Percentiles rank a stretch among this genome's conserved stretches.
Evolutionary conservation across 1,140 invertebrate species (phyloP).

Genomic region (Drosophila orosa): DNA sequence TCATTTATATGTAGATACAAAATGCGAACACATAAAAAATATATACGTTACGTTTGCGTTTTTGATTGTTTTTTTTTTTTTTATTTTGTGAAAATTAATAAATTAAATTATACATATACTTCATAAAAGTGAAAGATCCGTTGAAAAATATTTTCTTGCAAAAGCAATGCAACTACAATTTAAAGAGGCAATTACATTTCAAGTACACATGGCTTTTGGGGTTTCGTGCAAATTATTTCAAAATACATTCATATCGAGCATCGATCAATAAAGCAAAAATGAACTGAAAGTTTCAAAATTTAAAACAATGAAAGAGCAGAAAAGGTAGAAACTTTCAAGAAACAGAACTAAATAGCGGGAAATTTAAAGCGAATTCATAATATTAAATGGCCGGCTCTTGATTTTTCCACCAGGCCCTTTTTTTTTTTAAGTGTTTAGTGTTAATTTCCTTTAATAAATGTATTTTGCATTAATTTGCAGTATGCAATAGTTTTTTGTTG

Average conservation of each 20-base stretch:
- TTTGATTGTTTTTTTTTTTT: constrained; percentile 4
- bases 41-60: constrained; percentile 42
- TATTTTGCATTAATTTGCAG: constrained; percentile 66
- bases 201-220: constrained; percentile 15
- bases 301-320: constrained; percentile 6
- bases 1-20: constrained; percentile 59
- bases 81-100: constrained; percentile 42
- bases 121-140: constrained; percentile 12
- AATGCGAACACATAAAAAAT: constrained; percentile 62
- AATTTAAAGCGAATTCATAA: constrained; percentile 10
- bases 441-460: constrained; percentile 52
- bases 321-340: background rate
- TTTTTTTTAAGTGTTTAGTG: constrained; percentile 8
- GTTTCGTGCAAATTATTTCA: constrained; percentile 50
- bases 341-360: background rate
- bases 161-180: constrained; percentile 46
- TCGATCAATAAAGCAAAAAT: constrained; percentile 1
- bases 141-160: constrained; percentile 3
- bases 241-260: constrained; percentile 33
- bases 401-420: constrained; percentile 10
- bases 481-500: constrained; percentile 31
- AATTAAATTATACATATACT: constrained; percentile 53
- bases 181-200: constrained; percentile 26
- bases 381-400: constrained; percentile 6
- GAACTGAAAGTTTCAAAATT: background rate